A percentile compares a stretch with the other conserved stretches of the same genome.
Evolutionary conservation across 2,888 invertebrate genomes (phyloP).

Genomic region (Spialia ferax): DNA sequence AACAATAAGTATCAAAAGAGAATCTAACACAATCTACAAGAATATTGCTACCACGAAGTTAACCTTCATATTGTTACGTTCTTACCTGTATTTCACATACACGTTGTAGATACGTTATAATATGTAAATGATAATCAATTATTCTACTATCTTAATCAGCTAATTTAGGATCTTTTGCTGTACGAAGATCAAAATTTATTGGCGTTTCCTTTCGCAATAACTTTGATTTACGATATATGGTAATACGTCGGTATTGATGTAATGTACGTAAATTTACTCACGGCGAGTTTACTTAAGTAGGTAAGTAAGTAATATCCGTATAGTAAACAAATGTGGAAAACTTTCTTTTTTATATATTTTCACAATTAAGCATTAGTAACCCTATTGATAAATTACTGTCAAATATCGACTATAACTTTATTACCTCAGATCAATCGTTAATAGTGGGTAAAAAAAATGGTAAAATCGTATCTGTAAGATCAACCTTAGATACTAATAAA

Average conservation of each 20-base stretch:
- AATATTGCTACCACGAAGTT: background rate
- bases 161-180: slow-evolving; percentile 35
- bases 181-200: slow-evolving; percentile 34
- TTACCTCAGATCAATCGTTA: no score
- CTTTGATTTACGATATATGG: slow-evolving; percentile 30
- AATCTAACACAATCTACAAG: no score
- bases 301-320: background rate
- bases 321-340: background rate
- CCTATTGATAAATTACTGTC: no score
- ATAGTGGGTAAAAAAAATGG: no score
- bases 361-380: no score
- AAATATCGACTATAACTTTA: no score
- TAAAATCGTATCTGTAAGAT: background rate
- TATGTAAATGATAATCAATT: slow-evolving; percentile 26
- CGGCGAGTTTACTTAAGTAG: background rate
- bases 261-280: slow-evolving; percentile 25
- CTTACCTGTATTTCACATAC: background rate
- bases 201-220: slow-evolving; percentile 27
- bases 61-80: background rate
- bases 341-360: background rate
- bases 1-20: no score
- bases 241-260: slow-evolving; percentile 7
- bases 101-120: background rate
- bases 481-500: background rate
- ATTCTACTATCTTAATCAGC: slow-evolving; percentile 28